phyloP scores from a whole-genome alignment of 1,140 invertebrate species.

The Galendromus occidentalis region DNA sequence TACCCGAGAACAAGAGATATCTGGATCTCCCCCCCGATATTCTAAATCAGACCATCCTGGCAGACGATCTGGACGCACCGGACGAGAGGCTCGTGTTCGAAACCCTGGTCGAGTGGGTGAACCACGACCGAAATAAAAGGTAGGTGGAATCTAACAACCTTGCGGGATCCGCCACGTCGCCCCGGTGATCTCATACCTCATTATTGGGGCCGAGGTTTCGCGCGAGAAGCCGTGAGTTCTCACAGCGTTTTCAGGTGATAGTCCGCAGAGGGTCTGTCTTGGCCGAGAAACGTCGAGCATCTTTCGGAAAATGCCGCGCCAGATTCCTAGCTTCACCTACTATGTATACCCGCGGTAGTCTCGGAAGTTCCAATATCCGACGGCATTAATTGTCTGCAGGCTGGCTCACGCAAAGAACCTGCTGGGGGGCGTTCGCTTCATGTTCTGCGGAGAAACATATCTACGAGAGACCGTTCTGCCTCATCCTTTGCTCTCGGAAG shows the following conservation, averaged over 20 bases:
- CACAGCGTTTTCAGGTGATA: conserved; percentile 22
- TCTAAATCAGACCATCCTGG: background rate
- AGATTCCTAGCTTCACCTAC: background rate
- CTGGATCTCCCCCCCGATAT: background rate
- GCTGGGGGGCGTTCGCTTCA: background rate
- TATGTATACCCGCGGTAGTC: background rate
- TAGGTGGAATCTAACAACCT: conserved; percentile 32
- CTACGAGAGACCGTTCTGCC: background rate
- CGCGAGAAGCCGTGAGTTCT: conserved; percentile 31
- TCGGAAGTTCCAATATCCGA: background rate
- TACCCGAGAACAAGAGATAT: background rate
- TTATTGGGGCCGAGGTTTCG: conserved; percentile 39
- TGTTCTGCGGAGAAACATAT: background rate
- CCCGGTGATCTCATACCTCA: conserved; percentile 46
- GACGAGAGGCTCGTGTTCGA: conserved; percentile 45
- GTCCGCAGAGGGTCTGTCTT: conserved; percentile 25
- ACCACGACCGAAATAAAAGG: conserved; percentile 32
- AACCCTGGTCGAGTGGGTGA: conserved; percentile 42
- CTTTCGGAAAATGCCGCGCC: conserved; percentile 23
- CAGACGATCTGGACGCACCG: conserved; percentile 45
- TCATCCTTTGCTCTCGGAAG: background rate
- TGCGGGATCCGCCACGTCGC: conserved; percentile 29
- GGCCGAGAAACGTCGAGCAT: conserved; percentile 27
- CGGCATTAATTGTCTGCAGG: background rate
- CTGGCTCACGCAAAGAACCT: background rate